These are phyloP conservation scores for Ptyas mucosa DNA, from an alignment of 2,113 vertebrate genomes.

Conservation along the genomic window DNA sequence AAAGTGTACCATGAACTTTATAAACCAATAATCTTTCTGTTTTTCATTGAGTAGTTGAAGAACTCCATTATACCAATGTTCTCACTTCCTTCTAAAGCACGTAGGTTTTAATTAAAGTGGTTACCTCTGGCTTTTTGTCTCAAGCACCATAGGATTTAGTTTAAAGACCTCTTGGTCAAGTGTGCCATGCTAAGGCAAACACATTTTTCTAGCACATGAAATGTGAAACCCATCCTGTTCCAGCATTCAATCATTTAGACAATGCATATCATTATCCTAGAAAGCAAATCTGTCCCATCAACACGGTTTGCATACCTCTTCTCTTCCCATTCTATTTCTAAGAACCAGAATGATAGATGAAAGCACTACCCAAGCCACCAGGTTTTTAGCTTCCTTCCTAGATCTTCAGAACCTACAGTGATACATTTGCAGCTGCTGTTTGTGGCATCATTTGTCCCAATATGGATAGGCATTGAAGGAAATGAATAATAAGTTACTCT, in stretches of 20 bases:
- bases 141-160: not conserved
- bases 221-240: not conserved
- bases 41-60: not conserved
- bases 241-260: not conserved
- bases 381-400: not conserved
- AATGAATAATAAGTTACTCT: too few species aligned
- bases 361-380: not conserved
- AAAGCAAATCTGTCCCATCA: not conserved
- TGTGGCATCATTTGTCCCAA: not conserved
- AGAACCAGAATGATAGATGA: not conserved
- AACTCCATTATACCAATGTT: not conserved
- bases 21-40: not conserved
- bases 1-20: not conserved
- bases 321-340: not conserved
- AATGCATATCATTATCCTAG: not conserved
- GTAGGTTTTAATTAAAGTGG: not conserved
- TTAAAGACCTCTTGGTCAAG: not conserved
- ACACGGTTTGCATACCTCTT: not conserved
- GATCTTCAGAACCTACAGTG: not conserved
- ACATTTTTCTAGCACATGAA: not conserved
- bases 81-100: not conserved
- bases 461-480: not conserved
- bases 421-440: not conserved
- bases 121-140: not conserved
- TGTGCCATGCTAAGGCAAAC: not conserved